These are phyloP conservation scores for Neoaliturus tenellus DNA, from an alignment of 2,888 invertebrate species.

Conservation along the genomic window DNA sequence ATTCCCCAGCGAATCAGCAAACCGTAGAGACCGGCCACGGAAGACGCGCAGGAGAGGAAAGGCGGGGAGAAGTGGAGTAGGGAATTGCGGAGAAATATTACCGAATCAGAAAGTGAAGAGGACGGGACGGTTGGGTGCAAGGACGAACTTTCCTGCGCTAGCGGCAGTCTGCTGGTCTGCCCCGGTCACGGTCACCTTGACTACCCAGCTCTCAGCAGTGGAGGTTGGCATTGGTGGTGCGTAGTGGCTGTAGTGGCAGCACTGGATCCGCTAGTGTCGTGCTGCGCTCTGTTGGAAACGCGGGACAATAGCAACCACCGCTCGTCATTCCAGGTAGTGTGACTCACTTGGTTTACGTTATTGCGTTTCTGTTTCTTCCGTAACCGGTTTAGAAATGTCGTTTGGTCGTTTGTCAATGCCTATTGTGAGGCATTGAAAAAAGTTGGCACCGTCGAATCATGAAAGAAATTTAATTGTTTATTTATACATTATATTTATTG, in stretches of 20 bases:
- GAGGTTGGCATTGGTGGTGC: background rate
- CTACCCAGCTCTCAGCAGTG: background rate
- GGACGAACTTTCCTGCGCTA: background rate
- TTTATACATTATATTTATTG: too few relatives aligned
- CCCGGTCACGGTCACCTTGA: background rate
- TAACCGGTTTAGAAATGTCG: background rate
- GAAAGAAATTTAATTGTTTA: too few relatives aligned
- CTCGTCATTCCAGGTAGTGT: background rate
- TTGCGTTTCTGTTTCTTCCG: background rate
- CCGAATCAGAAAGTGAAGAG: constrained; percentile 21
- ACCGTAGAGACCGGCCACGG: background rate
- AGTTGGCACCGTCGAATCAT: too few relatives aligned
- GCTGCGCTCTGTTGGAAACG: too few relatives aligned
- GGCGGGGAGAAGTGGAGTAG: background rate
- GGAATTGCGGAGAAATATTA: constrained; percentile 10
- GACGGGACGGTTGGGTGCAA: background rate
- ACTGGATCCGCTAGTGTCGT: too few relatives aligned
- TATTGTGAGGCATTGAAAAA: too few relatives aligned
- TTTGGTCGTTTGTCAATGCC: background rate
- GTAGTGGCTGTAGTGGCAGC: too few relatives aligned
- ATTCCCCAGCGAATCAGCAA: too few relatives aligned
- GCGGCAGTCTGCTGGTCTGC: background rate
- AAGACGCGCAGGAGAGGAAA: background rate
- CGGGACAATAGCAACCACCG: background rate
- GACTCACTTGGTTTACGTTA: background rate